These are phyloP conservation scores for Cydia pomonella DNA, from an alignment of 1,140 invertebrate genomes.

Conservation along the genomic window DNA sequence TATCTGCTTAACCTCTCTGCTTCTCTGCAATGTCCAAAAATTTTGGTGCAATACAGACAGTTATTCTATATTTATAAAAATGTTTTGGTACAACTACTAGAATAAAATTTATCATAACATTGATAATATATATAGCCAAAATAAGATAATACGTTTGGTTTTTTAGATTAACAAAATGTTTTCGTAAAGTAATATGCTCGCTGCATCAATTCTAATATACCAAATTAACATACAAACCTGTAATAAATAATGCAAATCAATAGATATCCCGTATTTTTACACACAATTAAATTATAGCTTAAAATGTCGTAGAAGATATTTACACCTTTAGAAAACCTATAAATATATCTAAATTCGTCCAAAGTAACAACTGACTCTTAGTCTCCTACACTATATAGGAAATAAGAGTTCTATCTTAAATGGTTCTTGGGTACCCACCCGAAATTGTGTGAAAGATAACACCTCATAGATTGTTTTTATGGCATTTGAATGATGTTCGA, in stretches of 20 bases:
- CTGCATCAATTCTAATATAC: constrained; percentile 7
- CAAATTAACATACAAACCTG: neutral
- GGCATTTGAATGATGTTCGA: neutral
- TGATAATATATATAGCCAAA: constrained; percentile 1
- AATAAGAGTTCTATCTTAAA: neutral
- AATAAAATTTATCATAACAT: no score
- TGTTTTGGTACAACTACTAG: no score
- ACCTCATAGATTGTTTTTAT: constrained; percentile 15
- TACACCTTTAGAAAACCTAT: constrained; percentile 25
- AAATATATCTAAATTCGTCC: constrained; percentile 6
- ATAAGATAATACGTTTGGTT: neutral
- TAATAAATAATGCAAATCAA: constrained; percentile 30
- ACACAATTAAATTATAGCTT: constrained; percentile 26
- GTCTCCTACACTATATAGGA: neutral
- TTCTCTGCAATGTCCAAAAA: no score
- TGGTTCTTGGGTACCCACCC: neutral
- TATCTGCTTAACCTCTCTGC: no score
- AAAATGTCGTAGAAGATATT: constrained; percentile 23
- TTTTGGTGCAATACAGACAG: no score
- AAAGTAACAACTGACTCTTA: neutral
- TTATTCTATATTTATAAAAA: no score
- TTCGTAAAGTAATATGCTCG: neutral
- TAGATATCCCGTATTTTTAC: constrained; percentile 13
- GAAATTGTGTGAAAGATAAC: constrained; percentile 30
- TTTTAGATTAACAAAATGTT: constrained; percentile 5